Evolutionary conservation across 2,113 vertebrate species (phyloP).

Genomic region (Syngnathus scovelli): DNA sequence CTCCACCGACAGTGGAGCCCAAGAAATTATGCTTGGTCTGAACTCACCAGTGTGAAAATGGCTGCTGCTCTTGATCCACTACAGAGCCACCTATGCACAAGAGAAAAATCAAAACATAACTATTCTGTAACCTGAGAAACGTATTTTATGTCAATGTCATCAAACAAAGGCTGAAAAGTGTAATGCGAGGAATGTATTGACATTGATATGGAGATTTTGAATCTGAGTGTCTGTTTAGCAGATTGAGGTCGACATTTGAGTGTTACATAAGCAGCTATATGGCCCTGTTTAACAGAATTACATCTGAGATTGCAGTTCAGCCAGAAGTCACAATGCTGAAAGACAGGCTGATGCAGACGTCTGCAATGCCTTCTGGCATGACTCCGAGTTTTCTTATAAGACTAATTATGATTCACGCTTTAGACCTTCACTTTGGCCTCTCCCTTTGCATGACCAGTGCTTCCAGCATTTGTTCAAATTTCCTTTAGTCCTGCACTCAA

Average conservation of each 20-base stretch:
- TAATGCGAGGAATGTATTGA: neutral
- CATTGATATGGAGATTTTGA: constrained; percentile 12
- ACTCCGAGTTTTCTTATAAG: constrained; percentile 38
- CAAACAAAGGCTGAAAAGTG: neutral
- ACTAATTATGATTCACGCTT: constrained; percentile 38
- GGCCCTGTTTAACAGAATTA: constrained; percentile 60
- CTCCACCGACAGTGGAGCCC: constrained; percentile 61
- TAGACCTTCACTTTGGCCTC: constrained; percentile 12
- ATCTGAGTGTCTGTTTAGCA: constrained; percentile 39
- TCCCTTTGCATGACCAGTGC: constrained; percentile 11
- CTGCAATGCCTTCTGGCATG: constrained; percentile 38
- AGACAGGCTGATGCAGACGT: constrained; percentile 45
- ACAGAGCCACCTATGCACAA: constrained; percentile 13
- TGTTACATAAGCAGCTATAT: constrained; percentile 57
- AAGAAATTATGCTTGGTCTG: constrained; percentile 44
- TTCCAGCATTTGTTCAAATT: constrained; percentile 23
- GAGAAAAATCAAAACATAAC: constrained; percentile 4
- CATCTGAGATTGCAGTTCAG: constrained; percentile 56
- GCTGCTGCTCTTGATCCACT: constrained; percentile 16
- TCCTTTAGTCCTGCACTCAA: constrained; percentile 19
- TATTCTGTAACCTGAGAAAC: neutral
- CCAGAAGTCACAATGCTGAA: constrained; percentile 40
- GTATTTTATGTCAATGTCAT: constrained; percentile 1
- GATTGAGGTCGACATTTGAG: constrained; percentile 58
- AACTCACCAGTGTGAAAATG: constrained; percentile 35